A percentile compares a stretch with the other conserved stretches of the same genome.
phyloP scores from a whole-genome alignment of 1,140 invertebrate species.

The Neomicropteryx cornuta region DNA sequence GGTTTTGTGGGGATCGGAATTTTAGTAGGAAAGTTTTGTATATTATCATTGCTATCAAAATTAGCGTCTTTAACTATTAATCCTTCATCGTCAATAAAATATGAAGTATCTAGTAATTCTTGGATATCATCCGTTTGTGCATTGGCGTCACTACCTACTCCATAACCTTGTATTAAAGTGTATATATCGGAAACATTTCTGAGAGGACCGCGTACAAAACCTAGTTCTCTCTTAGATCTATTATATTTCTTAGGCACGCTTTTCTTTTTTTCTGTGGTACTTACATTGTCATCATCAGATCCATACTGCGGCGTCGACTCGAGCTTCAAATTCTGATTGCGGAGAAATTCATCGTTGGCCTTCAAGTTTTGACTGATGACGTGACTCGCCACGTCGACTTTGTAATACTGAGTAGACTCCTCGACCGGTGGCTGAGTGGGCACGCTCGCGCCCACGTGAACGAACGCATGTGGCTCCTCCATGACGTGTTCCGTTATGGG shows the following conservation, averaged over 20 bases:
- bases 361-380: constrained; percentile 4
- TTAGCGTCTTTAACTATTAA: no score
- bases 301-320: neutral
- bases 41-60: no score
- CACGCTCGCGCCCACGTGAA: constrained; percentile 9
- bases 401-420: constrained; percentile 28
- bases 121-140: no score
- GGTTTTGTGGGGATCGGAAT: no score
- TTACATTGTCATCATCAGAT: constrained; percentile 13
- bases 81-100: no score
- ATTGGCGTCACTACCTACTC: no score
- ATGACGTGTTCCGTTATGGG: constrained; percentile 35
- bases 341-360: constrained; percentile 1
- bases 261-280: constrained; percentile 9
- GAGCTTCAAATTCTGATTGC: neutral
- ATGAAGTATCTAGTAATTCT: no score
- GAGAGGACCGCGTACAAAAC: neutral
- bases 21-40: no score
- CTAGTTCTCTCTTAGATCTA: neutral
- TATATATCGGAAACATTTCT: no score
- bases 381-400: constrained; percentile 30
- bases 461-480: constrained; percentile 25
- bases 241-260: neutral
- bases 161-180: no score
- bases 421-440: constrained; percentile 13